phyloP scores from a whole-genome alignment of 2,797 vertebrate genomes.

The Percopsis omiscomaycus region DNA sequence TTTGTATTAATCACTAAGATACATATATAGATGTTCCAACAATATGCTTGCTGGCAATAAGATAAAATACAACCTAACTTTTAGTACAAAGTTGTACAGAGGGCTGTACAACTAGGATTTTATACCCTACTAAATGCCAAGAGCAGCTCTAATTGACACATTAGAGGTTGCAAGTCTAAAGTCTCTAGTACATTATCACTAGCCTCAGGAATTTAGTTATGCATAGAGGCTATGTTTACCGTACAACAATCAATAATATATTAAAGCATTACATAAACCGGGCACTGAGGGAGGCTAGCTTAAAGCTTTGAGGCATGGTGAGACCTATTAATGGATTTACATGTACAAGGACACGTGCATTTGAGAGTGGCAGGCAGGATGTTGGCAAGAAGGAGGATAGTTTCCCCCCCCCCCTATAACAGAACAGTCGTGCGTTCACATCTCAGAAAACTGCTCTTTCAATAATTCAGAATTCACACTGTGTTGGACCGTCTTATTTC shows the following conservation, averaged over 20 bases:
- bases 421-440: constrained; percentile 15
- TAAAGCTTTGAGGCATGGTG: constrained; percentile 19
- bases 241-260: constrained; percentile 60
- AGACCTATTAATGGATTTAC: constrained; percentile 54
- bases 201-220: constrained; percentile 17
- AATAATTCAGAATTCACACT: constrained; percentile 60
- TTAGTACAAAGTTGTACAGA: too few species aligned
- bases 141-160: neutral
- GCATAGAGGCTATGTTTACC: constrained; percentile 43
- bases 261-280: constrained; percentile 55
- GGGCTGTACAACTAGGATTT: neutral
- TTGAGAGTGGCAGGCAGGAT: constrained; percentile 49
- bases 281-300: constrained; percentile 27
- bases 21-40: too few species aligned
- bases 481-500: constrained; percentile 27
- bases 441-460: constrained; percentile 38
- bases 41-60: too few species aligned
- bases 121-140: neutral
- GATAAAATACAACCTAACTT: too few species aligned
- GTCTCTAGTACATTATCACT: constrained; percentile 1
- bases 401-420: neutral
- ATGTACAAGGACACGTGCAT: constrained; percentile 52
- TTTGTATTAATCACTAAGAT: too few species aligned
- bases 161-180: neutral
- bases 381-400: constrained; percentile 40